Evolutionary conservation across 2,888 invertebrate species (phyloP), one percentile per base, ranked within the genome.

Genomic region (Camptogramma bilineatum): DNA sequence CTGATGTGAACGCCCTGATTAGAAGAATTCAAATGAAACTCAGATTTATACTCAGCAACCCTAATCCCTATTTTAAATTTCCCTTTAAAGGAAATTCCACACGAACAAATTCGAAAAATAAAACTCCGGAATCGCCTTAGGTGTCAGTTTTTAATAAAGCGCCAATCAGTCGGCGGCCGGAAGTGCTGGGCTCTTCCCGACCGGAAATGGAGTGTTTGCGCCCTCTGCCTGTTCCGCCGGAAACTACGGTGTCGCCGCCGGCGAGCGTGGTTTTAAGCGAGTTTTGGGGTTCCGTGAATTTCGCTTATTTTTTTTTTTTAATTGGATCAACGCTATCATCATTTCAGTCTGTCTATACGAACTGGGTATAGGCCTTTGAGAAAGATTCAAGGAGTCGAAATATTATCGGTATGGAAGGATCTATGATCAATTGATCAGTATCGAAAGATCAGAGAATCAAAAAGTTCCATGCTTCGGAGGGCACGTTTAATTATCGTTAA

Each of bases 141-240:
- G 92, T 91, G 91, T 90, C 89, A 86, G 86, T 88, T 91, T 92
- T 93, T 92, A 93, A 92, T 93, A 93, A 91, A 89, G 87, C 79
- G 81, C 88, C 91, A 91, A 92, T 91, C 92, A 92, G 89, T 88
- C 90, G 80, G 75, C 80, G 78, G 82, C 85, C 91, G 91, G 91
- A 91, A 75, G 86, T 80, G 77, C 81, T 84, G 86, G 83, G 77
- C 79, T 84, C 84, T 87, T 90, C 90, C 90, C 83, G 77, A 66
- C 84, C 85, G 92, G 92, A 93, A 92, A 93, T 92, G 89, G 91
- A 85, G 86, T 88, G 90, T 89, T 90, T 84, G 86, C 73, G 83
- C 88, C 87, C 87, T 86, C 88, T 84, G 82, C 76, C 78, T 75
- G 80, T 80, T 80, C 81, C 73, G 72, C 70, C 82, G 84, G 85